A percentile compares a stretch with the other conserved stretches of the same genome.
phyloP scores from a whole-genome alignment of 1,140 invertebrate genomes.

The Harlomillsia oculata region DNA sequence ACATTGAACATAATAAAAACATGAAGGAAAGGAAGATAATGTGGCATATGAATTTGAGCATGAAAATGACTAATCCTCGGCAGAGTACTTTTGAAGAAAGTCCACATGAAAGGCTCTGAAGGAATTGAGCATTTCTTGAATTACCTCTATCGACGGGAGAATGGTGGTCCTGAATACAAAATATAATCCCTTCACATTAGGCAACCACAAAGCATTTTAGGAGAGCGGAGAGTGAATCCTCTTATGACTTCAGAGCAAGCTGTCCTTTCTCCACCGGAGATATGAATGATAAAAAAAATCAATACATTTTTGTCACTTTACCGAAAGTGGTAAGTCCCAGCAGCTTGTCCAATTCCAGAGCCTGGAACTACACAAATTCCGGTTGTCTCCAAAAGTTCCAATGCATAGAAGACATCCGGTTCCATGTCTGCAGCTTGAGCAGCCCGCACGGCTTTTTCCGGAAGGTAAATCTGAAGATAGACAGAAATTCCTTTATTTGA shows the following conservation, averaged over 20 bases:
- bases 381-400: constrained; percentile 25
- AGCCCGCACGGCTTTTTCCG: constrained; percentile 9
- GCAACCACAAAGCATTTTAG: no score
- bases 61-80: no score
- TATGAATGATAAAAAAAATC: neutral
- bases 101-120: constrained; percentile 20
- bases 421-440: constrained; percentile 9
- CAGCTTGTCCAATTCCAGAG: constrained; percentile 24
- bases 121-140: constrained; percentile 10
- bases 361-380: constrained; percentile 32
- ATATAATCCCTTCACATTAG: no score
- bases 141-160: constrained; percentile 4
- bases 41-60: no score
- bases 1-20: no score
- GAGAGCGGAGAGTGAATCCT: no score
- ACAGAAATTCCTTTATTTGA: no score
- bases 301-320: no score
- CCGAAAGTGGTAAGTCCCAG: constrained; percentile 30
- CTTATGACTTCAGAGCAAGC: no score
- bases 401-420: constrained; percentile 29
- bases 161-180: constrained; percentile 18
- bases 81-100: constrained; percentile 16
- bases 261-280: neutral
- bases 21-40: no score
- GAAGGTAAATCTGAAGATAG: constrained; percentile 14